Conservation (phyloP, 2,797 vertebrate species). For the Apogon talboti region DNA sequence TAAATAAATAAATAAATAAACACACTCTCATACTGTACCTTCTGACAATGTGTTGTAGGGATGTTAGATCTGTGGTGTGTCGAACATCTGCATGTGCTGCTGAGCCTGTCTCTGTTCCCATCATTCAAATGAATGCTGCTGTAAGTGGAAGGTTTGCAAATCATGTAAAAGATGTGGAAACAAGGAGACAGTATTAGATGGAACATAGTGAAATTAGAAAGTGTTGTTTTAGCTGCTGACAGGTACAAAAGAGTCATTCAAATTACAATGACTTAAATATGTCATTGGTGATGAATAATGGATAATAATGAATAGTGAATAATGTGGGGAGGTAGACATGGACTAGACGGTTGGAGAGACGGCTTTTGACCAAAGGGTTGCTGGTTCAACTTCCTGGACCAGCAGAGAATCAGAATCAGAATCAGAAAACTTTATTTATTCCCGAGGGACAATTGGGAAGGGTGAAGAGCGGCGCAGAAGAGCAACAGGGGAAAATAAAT, state of each 20-base stretch:
- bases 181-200: background rate
- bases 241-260: conserved; percentile 7
- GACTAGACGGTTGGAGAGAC: too few species aligned
- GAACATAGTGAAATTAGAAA: background rate
- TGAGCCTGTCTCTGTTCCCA: background rate
- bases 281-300: conserved; percentile 3
- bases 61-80: background rate
- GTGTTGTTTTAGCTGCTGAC: background rate
- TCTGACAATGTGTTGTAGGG: background rate
- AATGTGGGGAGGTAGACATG: too few species aligned
- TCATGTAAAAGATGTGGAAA: conserved; percentile 33
- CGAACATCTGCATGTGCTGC: background rate
- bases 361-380: too few species aligned
- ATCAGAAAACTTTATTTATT: too few species aligned
- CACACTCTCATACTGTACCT: conserved; percentile 24
- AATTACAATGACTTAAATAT: conserved; percentile 15
- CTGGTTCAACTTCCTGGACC: too few species aligned
- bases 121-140: background rate
- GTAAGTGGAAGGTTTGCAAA: conserved; percentile 39
- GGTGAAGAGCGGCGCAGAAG: too few species aligned
- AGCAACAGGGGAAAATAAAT: too few species aligned
- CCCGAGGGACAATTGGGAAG: too few species aligned
- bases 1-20: background rate
- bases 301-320: too few species aligned
- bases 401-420: too few species aligned